Base-by-base conservation (phyloP, 2,888 invertebrate genomes). In the Eretmocerus hayati region DNA sequence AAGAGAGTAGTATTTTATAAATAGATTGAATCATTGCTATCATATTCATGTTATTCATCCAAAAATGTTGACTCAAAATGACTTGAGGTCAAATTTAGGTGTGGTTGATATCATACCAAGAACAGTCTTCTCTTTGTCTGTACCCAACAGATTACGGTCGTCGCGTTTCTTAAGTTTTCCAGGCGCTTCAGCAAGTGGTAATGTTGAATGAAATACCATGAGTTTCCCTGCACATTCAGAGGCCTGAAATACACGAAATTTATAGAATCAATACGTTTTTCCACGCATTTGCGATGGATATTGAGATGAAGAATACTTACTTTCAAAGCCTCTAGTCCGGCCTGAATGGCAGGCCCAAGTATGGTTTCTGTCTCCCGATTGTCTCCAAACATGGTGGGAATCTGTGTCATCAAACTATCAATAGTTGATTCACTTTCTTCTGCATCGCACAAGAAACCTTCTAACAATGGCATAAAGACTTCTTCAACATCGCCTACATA, bases 401-500 rank as follows among this genome's bases (percentile, higher is more conserved):
- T 89, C 74, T 94, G 92, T 59, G 85, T 81, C 83, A 97, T 84
- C 23, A 97, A 75, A 41, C 87, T 82, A 60, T 87, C 86, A 57
- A 99, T 87, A 22, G 93, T 85, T 1, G 81, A 74, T 40, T 84
- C 88, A 15, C 93, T 90, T 67, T 95, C 92, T 56, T 86, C 86
- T 0, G 88, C 80, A 58, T 87, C 84, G 57, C 87, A 86, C 2
- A 93, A 75, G 65, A 93, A 91, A 16, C 97, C 97, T 67, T 95
- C 94, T 39, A 96, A 78, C 30, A 97, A 75, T 0, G 99, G 99
- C 78, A 99, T 94, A 75, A 99, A 99, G 81, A 97, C 90, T 70
- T 99, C 97, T 37, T 86, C 80, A 32, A 94, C 83, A 73, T 99
- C 99, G 1, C 94, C 92, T 16, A 96, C 95, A 2, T 92, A 89